phyloP scores from a whole-genome alignment of 1,140 invertebrate species.

The Thalassaphorura encarpata region DNA sequence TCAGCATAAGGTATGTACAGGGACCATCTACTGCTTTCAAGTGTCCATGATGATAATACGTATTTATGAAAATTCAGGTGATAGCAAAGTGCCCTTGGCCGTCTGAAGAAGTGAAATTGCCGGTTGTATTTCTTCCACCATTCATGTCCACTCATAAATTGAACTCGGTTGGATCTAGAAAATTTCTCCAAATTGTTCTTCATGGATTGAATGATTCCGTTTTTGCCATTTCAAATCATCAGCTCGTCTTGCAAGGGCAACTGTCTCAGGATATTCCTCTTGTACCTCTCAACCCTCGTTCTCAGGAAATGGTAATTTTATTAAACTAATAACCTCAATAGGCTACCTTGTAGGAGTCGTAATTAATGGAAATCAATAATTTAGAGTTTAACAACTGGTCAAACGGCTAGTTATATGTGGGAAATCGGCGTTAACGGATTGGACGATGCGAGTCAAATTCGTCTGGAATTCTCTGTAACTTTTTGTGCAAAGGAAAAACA shows the following conservation, averaged over 20 bases:
- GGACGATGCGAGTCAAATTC: conserved; percentile 43
- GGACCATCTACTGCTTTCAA: background rate
- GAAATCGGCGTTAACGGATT: conserved; percentile 50
- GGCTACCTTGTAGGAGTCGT: background rate
- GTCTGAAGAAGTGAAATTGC: conserved; percentile 52
- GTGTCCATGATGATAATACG: conserved; percentile 1
- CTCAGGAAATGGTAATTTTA: conserved; percentile 32
- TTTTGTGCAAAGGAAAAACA: conserved; percentile 11
- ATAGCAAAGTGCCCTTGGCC: conserved; percentile 64
- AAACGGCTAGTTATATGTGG: conserved; percentile 72
- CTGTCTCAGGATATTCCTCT: conserved; percentile 45
- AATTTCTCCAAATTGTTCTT: conserved; percentile 68
- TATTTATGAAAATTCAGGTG: conserved; percentile 39
- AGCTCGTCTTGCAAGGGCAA: conserved; percentile 42
- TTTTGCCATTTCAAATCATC: conserved; percentile 47
- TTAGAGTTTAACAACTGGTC: conserved; percentile 47
- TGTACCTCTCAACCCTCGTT: conserved; percentile 50
- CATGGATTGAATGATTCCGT: conserved; percentile 52
- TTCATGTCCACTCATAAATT: conserved; percentile 66
- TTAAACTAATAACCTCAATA: background rate
- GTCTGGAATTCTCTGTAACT: conserved; percentile 27
- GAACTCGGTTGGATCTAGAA: conserved; percentile 66
- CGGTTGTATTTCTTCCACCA: conserved; percentile 67
- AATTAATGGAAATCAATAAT: no score
- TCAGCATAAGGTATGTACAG: conserved; percentile 54